These are phyloP conservation scores for Oncopeltus fasciatus DNA, from an alignment of 1,140 invertebrate genomes.

Conservation along the genomic window DNA sequence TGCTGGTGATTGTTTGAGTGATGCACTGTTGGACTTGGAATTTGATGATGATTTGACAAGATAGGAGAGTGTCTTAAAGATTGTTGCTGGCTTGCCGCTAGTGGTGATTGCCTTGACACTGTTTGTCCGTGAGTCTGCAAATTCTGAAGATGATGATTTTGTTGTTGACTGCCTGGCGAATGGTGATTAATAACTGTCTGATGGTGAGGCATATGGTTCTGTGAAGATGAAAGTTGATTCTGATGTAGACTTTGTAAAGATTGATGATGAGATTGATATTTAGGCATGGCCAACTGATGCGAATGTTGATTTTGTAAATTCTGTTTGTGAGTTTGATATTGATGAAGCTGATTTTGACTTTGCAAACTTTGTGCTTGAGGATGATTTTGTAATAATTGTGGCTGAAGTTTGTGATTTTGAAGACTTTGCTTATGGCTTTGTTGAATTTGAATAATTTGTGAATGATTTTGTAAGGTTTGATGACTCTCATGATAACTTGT, in stretches of 20 bases:
- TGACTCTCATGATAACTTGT: slow-evolving; percentile 4
- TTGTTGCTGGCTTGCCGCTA: slow-evolving; percentile 4
- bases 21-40: not conserved
- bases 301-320: slow-evolving; percentile 2
- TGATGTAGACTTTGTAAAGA: not conserved
- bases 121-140: not conserved
- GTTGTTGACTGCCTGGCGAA: not conserved
- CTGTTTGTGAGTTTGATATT: not conserved
- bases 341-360: slow-evolving; percentile 24
- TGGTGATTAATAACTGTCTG: not conserved
- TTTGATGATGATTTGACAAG: not conserved
- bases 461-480: not conserved
- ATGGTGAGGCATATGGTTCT: not conserved
- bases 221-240: not conserved
- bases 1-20: not conserved
- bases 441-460: not conserved
- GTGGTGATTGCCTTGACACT: not conserved
- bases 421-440: slow-evolving; percentile 11
- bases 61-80: not conserved
- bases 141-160: not conserved
- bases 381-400: not conserved
- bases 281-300: not conserved
- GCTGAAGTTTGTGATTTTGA: slow-evolving; percentile 9
- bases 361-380: slow-evolving; percentile 5
- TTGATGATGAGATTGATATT: not conserved